Conservation (phyloP, 2,113 vertebrate species). For the Entomyzon cyanotis region DNA sequence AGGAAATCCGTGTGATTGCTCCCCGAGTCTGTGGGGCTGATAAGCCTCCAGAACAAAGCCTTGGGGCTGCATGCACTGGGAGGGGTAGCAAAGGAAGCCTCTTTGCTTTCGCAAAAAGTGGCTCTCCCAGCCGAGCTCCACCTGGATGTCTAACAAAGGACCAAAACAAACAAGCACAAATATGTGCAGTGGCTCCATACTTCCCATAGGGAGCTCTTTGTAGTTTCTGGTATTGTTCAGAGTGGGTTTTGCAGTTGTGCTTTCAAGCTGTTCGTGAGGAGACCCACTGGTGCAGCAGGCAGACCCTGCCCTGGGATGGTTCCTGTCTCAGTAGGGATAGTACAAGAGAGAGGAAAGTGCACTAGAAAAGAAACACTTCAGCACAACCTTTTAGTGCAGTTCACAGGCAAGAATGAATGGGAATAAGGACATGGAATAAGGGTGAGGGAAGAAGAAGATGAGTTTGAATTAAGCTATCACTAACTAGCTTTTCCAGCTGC, state of each 20-base stretch:
- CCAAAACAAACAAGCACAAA: constrained; percentile 43
- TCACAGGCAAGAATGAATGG: neutral
- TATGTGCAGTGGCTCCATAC: neutral
- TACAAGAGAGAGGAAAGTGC: neutral
- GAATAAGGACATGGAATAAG: neutral
- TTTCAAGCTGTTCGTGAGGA: neutral
- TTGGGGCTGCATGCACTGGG: neutral
- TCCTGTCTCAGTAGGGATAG: neutral
- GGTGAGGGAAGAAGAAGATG: neutral
- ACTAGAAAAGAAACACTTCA: neutral
- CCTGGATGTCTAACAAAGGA: neutral
- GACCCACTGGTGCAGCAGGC: neutral
- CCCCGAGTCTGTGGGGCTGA: neutral
- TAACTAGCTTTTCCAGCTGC: neutral
- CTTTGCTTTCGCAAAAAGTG: neutral
- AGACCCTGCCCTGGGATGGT: neutral
- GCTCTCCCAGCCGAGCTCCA: neutral
- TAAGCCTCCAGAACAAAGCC: constrained; percentile 61
- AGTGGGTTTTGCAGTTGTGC: neutral
- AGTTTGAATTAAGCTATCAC: neutral
- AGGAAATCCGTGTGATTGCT: constrained; percentile 18
- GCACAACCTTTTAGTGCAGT: neutral
- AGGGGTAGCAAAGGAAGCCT: constrained; percentile 37
- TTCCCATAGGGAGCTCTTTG: constrained; percentile 27
- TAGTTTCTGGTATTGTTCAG: neutral